These are phyloP conservation scores for Bombus picipes DNA, from an alignment of 1,140 invertebrate genomes.

Conservation along the genomic window DNA sequence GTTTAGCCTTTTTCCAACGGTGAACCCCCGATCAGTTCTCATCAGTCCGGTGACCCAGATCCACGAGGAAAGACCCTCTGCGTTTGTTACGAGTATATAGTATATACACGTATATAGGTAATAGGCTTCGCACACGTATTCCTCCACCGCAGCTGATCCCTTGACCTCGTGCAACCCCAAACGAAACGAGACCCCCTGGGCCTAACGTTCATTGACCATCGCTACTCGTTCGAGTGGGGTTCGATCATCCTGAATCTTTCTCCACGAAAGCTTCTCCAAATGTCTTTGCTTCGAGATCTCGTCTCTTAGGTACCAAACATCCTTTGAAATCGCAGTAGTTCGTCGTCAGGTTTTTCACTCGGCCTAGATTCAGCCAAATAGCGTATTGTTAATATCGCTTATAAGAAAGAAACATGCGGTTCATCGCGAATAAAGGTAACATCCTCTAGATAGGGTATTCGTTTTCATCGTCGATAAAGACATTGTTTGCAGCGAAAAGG, in stretches of 20 bases:
- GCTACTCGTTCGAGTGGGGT: constrained; percentile 33
- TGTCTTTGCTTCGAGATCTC: not conserved
- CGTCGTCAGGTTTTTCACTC: not conserved
- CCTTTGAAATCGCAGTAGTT: not conserved
- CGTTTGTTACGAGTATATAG: constrained; percentile 50
- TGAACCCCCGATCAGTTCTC: constrained; percentile 81
- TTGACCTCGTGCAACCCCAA: constrained; percentile 77
- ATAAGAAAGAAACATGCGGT: not conserved
- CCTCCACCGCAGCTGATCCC: constrained; percentile 77
- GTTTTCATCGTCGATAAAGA: constrained; percentile 32
- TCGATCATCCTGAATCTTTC: constrained; percentile 32
- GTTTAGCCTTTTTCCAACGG: constrained; percentile 68
- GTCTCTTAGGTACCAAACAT: accelerated
- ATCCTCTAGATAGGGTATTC: not conserved
- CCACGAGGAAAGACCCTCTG: constrained; percentile 73
- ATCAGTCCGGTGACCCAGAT: constrained; percentile 82
- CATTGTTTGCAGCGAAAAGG: constrained; percentile 45
- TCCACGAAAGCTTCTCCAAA: not conserved
- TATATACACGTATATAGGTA: constrained; percentile 36
- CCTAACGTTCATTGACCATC: constrained; percentile 67
- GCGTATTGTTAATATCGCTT: not conserved
- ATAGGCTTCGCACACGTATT: constrained; percentile 62
- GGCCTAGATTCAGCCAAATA: no score
- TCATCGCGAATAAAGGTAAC: not conserved
- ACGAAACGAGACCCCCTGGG: constrained; percentile 66